Base-by-base conservation (phyloP, 2,113 vertebrate species). In the Paralichthys olivaceus region DNA sequence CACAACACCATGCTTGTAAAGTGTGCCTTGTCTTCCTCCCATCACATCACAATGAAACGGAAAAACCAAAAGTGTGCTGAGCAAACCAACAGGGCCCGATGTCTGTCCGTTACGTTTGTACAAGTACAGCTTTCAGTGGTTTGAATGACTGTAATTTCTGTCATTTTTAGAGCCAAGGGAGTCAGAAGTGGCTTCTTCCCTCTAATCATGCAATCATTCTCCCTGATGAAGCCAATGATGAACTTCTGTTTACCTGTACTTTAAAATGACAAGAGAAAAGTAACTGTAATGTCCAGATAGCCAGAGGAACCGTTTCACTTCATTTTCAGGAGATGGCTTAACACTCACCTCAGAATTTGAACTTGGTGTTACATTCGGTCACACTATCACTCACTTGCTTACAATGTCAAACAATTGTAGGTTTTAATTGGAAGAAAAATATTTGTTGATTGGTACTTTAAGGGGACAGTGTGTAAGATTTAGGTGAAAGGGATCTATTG, bases 91-190 rank as follows among this genome's bases (percentile, higher is more conserved):
- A 60, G 55, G 77, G 49, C 58, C 11, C 32, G 17, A 26, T 70
- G 70, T 80, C 70, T 40, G 66, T 45, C 49, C 28, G n/a, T 81
- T 75, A 78, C 77, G 77, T 86, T 87, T 79, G 67, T 75, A 63
- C 77, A 85, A 83, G 84, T 81, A 81, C 68, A 80, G 74, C 80
- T 69, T 67, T 77, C 64, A 37, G 69, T 66, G 75, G 45, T 43
- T 75, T 34, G 13, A 71, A 87, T 84, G 65, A 75, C 87, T 89
- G 79, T 89, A 79, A 91, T 90, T 90, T 77, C 25, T 64, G 7
- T 72, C 71, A n/a, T n/a, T 80, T 88, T 84, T 63, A 70, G 49
- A 49, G 64, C 79, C 63, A 43, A 7, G 0, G 34, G 45, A 68
- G 86, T 87, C 62, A 79, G 69, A 74, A 84, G 73, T 75, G 71